Evolutionary conservation across 2,888 invertebrate species (phyloP).

Genomic region (Diogma glabrata): DNA sequence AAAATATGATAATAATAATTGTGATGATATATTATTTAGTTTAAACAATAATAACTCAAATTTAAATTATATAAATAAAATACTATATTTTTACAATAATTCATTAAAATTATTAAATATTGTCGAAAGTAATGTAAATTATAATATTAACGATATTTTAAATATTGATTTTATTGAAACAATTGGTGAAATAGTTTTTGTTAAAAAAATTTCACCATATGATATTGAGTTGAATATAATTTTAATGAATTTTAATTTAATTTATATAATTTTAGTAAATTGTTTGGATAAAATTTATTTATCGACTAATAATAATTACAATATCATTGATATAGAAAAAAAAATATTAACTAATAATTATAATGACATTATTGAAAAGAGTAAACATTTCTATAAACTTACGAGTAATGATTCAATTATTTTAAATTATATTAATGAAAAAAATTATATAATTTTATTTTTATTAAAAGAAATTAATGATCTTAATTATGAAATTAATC

Average conservation of each 20-base stretch:
- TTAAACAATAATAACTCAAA: slow-evolving; percentile 2
- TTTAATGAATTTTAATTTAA: slow-evolving; percentile 58
- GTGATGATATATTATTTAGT: slow-evolving; percentile 24
- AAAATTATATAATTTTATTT: not conserved
- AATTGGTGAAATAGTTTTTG: slow-evolving; percentile 55
- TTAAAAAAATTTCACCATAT: slow-evolving; percentile 51
- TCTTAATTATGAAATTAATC: not conserved
- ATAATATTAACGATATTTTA: slow-evolving; percentile 26
- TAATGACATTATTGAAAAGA: slow-evolving; percentile 16
- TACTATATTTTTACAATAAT: not conserved
- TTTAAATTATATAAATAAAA: not conserved
- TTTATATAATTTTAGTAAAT: slow-evolving; percentile 59
- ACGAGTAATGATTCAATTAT: not conserved
- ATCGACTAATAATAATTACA: too few species aligned
- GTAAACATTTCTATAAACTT: too few species aligned
- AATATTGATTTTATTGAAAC: slow-evolving; percentile 42
- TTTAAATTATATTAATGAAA: not conserved
- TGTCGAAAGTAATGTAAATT: slow-evolving; percentile 29
- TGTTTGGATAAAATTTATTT: slow-evolving; percentile 35
- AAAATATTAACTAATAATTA: not conserved
- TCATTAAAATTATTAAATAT: slow-evolving; percentile 32
- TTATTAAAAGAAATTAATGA: not conserved
- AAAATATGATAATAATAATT: slow-evolving; percentile 21
- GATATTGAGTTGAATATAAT: slow-evolving; percentile 57
- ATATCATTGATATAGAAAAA: not conserved